phyloP scores from a whole-genome alignment of 2,888 invertebrate genomes.

The Sphaeridia pumilis region DNA sequence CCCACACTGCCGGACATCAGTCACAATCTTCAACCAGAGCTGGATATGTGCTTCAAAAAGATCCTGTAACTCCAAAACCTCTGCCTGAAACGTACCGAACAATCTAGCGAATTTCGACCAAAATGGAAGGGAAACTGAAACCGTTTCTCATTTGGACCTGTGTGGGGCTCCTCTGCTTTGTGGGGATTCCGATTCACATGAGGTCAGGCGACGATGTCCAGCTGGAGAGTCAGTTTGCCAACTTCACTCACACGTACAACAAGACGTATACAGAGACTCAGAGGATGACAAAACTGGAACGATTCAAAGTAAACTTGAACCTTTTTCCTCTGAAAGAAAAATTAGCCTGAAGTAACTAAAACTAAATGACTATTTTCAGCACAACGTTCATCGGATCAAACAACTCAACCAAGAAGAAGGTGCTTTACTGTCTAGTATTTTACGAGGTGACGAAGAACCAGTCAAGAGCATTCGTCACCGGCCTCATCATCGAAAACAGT shows the following conservation, averaged over 20 bases:
- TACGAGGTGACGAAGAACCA: background rate
- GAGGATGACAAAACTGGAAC: conserved; percentile 17
- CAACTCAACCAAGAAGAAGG: conserved; percentile 2
- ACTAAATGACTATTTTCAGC: too few relatives aligned
- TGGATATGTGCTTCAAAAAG: too few relatives aligned
- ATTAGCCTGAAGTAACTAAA: too few relatives aligned
- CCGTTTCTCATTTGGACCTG: conserved; percentile 29
- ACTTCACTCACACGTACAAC: conserved; percentile 47
- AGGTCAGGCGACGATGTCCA: conserved; percentile 38
- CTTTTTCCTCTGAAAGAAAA: too few relatives aligned
- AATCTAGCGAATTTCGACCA: background rate
- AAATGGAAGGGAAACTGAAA: conserved; percentile 26
- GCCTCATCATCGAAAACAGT: conserved; percentile 15
- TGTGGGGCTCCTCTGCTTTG: conserved; percentile 31
- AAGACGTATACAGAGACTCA: conserved; percentile 43
- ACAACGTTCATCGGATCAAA: conserved; percentile 7
- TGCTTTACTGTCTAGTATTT: conserved; percentile 1
- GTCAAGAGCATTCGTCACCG: background rate
- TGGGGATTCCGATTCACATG: conserved; percentile 42
- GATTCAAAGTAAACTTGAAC: conserved; percentile 31
- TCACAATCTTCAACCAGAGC: too few relatives aligned
- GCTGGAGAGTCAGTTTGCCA: conserved; percentile 41
- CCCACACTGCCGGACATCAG: too few relatives aligned
- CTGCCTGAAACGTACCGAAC: too few relatives aligned
- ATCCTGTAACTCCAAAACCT: too few relatives aligned